Base-by-base conservation (phyloP, 1,140 invertebrate genomes). In the Cotesia typhae region DNA sequence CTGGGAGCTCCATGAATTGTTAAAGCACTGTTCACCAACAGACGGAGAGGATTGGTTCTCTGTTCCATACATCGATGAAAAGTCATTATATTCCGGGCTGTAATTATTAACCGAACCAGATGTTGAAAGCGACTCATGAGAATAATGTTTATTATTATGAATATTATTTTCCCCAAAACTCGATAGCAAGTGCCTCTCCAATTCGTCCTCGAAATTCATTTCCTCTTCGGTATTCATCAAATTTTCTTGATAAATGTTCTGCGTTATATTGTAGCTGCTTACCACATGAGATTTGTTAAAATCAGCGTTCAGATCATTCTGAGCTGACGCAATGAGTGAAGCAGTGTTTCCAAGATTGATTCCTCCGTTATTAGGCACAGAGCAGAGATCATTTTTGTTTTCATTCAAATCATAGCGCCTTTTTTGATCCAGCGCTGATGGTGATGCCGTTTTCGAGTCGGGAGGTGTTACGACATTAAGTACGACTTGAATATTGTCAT, bases 401-500 rank as follows among this genome's bases (percentile, higher is more conserved):
- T 61, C n/a, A 5, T 53, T 41, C 51, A 52, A 67, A 35, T 55
- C 10, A 3, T 9, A 10, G 9, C 9, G 5, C 3, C 37, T 51
- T 66, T 66, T 38, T 66, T 28, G 51, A 20, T 12, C 12, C 4
- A 5, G 6, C 14, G 28, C 9, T 36, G 9, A 28, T 9, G 10
- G 7, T 17, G 4, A 5, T 10, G 35, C 7, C 9, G 60, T 28
- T 64, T 64, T 38, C 9, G 20, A 36, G 17, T 66, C 4, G 2
- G 1, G 2, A 4, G 5, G 5, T 12, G 67, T 2, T 38, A 60
- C 17, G 4, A 55, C 70, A 47, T 73, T 74, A 5, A 71, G 75
- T 14, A 77, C 71, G 10, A 74, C 71, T 74, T 77, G 76, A 4
- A 70, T 67, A 41, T 79, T 65, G 1, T 75, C 76, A 0, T 83